These are phyloP conservation scores for Corbicula japonica DNA, from an alignment of 2,888 invertebrate species.

Conservation along the genomic window DNA sequence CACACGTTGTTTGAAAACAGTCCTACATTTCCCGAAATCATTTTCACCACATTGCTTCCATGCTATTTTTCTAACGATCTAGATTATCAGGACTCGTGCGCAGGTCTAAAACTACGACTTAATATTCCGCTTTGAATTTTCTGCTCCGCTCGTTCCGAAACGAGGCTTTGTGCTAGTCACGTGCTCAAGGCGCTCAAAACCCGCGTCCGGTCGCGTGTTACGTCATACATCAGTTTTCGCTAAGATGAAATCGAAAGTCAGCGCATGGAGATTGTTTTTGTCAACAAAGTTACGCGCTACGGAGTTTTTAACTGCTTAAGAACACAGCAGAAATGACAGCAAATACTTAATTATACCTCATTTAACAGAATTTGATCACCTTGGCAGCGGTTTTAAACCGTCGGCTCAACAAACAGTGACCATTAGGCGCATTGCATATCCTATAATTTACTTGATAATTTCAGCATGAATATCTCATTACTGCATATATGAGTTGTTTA, in stretches of 20 bases:
- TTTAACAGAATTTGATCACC: conserved; percentile 31
- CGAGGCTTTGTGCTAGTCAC: conserved; percentile 45
- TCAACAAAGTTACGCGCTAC: conserved; percentile 33
- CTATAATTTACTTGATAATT: conserved; percentile 16
- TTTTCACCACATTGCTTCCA: conserved; percentile 44
- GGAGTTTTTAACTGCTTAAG: conserved; percentile 49
- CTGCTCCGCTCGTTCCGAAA: conserved; percentile 49
- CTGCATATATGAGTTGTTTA: not conserved
- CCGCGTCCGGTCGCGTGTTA: conserved; percentile 50
- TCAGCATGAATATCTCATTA: conserved; percentile 18
- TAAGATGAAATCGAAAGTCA: conserved; percentile 53
- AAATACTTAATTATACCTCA: conserved; percentile 33
- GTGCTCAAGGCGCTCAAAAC: conserved; percentile 38
- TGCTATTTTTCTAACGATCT: conserved; percentile 47
- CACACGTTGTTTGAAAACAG: conserved; percentile 35
- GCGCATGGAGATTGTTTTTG: conserved; percentile 38
- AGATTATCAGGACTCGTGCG: conserved; percentile 49
- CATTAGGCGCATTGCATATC: conserved; percentile 2
- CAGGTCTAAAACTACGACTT: conserved; percentile 48
- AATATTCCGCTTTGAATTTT: conserved; percentile 58
- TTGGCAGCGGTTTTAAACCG: conserved; percentile 12
- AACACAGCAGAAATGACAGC: conserved; percentile 23
- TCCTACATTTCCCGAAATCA: conserved; percentile 53
- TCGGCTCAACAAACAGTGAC: conserved; percentile 13
- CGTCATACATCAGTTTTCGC: conserved; percentile 54